Percentiles rank a stretch among this genome's conserved stretches.
Evolutionary conservation across 2,888 invertebrate genomes (phyloP).

Genomic region (Panopea generosa): DNA sequence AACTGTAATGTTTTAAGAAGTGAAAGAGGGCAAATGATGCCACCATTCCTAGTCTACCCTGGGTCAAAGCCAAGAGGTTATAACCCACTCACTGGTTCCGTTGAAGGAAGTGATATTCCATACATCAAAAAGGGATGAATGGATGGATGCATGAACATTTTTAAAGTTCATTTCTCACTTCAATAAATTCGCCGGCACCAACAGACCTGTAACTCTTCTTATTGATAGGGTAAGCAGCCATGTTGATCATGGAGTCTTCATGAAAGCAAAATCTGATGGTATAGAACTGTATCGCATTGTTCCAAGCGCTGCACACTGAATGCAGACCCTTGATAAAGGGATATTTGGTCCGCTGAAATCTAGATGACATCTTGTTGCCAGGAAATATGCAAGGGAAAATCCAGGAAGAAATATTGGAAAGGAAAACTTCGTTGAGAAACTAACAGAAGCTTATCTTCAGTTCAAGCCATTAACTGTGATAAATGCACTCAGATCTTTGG

Average conservation of each 20-base stretch:
- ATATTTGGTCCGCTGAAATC: constrained; percentile 50
- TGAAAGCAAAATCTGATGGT: constrained; percentile 33
- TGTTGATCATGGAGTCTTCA: constrained; percentile 32
- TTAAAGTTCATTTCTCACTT: constrained; percentile 48
- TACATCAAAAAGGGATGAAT: constrained; percentile 41
- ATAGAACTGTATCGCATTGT: constrained; percentile 52
- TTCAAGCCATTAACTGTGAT: constrained; percentile 51
- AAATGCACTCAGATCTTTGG: constrained; percentile 28
- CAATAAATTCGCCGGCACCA: constrained; percentile 35
- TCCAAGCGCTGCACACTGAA: constrained; percentile 39
- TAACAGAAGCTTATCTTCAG: constrained; percentile 37
- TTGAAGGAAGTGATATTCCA: constrained; percentile 40
- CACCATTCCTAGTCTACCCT: constrained; percentile 43
- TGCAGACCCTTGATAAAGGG: constrained; percentile 48
- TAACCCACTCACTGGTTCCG: constrained; percentile 47
- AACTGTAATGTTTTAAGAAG: constrained; percentile 44
- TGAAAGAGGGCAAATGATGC: constrained; percentile 44
- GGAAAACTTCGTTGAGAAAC: constrained; percentile 48
- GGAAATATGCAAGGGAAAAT: constrained; percentile 48
- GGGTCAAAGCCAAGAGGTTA: constrained; percentile 44
- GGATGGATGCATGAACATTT: constrained; percentile 34
- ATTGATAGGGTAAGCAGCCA: constrained; percentile 54
- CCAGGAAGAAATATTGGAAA: constrained; percentile 48
- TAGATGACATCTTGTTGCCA: constrained; percentile 45
- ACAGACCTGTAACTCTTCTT: constrained; percentile 46